These are phyloP conservation scores for Gadus macrocephalus DNA, from an alignment of 2,113 vertebrate species.

Conservation along the genomic window DNA sequence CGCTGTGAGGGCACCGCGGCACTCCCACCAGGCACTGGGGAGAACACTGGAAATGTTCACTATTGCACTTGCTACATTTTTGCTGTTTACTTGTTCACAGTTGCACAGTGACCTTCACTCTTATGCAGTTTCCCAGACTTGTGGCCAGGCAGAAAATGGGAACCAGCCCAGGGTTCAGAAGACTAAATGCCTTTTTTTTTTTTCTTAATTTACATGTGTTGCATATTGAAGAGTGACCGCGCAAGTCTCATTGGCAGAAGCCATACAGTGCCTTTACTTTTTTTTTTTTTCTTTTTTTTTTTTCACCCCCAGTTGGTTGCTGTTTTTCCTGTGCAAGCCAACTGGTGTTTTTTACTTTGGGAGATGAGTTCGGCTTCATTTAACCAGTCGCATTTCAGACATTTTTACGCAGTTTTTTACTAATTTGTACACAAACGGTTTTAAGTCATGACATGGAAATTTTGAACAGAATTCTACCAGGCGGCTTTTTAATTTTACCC, in stretches of 20 bases:
- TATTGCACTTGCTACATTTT: conserved; percentile 98
- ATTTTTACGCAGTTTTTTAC: conserved; percentile 99
- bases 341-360: conserved; percentile 96
- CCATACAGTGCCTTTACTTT: conserved; percentile 99
- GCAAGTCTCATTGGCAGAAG: conserved; percentile 87
- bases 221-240: conserved; percentile 85
- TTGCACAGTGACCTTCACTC: conserved; percentile 88
- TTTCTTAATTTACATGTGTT: conserved; percentile 86
- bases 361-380: conserved; percentile 95
- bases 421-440: conserved; percentile 99
- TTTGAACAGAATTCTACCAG: conserved; percentile 78
- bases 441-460: conserved; percentile 87
- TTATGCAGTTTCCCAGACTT: conserved; percentile 87
- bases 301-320: conserved; percentile 81
- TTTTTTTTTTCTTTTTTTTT: conserved; percentile 69
- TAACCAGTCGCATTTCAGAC: conserved; percentile 98
- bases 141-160: conserved; percentile 73
- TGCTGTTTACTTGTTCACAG: conserved; percentile 85
- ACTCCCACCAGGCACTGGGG: conserved; percentile 77
- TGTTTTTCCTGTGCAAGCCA: conserved; percentile 81
- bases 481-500: conserved; percentile 91
- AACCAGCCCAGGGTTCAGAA: conserved; percentile 77
- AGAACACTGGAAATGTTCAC: conserved; percentile 83
- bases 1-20: conserved; percentile 53
- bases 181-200: conserved; percentile 68